Conservation (phyloP, 2,888 invertebrate species). For the Camptogramma bilineatum region DNA sequence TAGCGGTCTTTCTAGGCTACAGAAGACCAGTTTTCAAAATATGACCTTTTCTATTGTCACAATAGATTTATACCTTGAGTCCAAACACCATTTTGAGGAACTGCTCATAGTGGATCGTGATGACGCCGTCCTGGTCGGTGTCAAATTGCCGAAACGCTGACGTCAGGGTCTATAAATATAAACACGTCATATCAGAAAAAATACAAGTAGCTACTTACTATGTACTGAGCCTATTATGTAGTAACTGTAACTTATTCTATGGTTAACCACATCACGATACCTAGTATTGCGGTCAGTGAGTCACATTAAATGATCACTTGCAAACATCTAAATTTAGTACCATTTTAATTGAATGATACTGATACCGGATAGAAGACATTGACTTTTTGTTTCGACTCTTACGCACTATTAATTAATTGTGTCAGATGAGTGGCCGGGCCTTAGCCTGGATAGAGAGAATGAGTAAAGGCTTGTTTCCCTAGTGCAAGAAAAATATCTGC, state of each 20-base stretch:
- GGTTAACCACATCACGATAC: background rate
- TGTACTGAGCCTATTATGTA: conserved; percentile 3
- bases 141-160: conserved; percentile 94
- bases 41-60: background rate
- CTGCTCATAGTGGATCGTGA: conserved; percentile 97
- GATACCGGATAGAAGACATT: too few species aligned
- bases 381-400: too few species aligned
- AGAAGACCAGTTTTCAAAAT: background rate
- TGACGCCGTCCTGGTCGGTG: conserved; percentile 97
- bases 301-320: conserved; percentile 3
- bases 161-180: conserved; percentile 92
- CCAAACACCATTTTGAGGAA: conserved; percentile 96
- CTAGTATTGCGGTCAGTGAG: conserved; percentile 5
- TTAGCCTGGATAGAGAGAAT: too few species aligned
- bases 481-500: too few species aligned
- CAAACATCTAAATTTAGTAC: background rate
- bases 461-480: too few species aligned
- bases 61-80: conserved; percentile 86
- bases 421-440: too few species aligned
- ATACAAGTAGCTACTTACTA: background rate
- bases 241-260: conserved; percentile 10
- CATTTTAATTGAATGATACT: too few species aligned
- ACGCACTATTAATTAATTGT: too few species aligned
- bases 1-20: background rate
- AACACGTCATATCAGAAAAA: conserved; percentile 18